Conservation (phyloP, 2,113 vertebrate species). For the Formicarius rufipectus region DNA sequence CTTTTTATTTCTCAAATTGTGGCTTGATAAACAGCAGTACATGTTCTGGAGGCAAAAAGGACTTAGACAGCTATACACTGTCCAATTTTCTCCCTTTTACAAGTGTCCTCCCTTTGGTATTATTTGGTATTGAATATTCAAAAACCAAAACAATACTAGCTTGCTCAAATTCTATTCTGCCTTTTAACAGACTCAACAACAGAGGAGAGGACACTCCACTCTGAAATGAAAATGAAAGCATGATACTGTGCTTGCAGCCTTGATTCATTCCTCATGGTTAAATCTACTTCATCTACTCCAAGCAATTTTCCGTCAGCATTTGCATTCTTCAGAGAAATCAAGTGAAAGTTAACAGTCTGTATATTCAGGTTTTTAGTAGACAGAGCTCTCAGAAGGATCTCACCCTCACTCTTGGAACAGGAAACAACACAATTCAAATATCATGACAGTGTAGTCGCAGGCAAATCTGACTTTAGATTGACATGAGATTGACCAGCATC, state of each 20-base stretch:
- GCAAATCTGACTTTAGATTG: not conserved
- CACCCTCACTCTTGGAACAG: not conserved
- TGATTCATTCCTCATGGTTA: not conserved
- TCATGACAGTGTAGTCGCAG: not conserved
- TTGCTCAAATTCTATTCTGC: not conserved
- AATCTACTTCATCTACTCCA: not conserved
- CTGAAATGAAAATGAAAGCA: not conserved
- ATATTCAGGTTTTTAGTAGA: not conserved
- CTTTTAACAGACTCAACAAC: not conserved
- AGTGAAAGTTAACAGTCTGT: not conserved
- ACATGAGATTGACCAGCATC: not conserved
- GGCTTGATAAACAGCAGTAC: not conserved
- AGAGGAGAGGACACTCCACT: not conserved
- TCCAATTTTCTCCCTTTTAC: not conserved
- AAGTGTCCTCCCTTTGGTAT: not conserved
- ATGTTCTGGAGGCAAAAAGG: not conserved
- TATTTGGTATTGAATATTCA: not conserved
- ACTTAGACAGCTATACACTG: not conserved
- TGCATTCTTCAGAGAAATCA: not conserved
- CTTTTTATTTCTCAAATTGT: not conserved
- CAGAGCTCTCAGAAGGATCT: not conserved
- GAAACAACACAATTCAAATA: not conserved
- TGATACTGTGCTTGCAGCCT: not conserved
- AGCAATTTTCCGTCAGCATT: not conserved
- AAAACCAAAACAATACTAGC: not conserved